A percentile compares a stretch with the other conserved stretches of the same genome.
Evolutionary conservation across 2,113 vertebrate species (phyloP).

Genomic region (Mesocricetus auratus): DNA sequence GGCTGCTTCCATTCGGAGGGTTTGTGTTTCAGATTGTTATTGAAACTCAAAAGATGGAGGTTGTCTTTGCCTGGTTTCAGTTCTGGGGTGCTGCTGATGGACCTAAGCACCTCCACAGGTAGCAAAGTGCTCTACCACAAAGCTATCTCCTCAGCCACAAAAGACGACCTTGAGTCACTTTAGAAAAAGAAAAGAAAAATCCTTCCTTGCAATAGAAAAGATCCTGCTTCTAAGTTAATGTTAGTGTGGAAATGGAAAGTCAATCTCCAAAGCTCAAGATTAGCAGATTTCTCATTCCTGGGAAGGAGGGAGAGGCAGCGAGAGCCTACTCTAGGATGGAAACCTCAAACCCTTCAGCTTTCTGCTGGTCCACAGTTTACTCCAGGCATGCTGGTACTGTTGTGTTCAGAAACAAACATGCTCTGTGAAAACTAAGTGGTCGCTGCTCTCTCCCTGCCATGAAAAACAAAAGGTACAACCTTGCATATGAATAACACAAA

Average conservation of each 20-base stretch:
- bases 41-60: not conserved
- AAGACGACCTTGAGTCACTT: not conserved
- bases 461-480: not conserved
- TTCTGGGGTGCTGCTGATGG: not conserved
- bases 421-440: constrained; percentile 25
- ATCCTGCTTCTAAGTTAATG: not conserved
- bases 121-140: not conserved
- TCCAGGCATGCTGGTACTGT: not conserved
- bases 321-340: not conserved
- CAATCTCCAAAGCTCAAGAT: not conserved
- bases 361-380: not conserved
- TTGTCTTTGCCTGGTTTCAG: not conserved
- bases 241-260: not conserved
- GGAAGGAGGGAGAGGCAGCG: fast-evolving
- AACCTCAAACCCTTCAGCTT: not conserved
- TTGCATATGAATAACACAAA: not conserved
- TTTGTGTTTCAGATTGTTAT: not conserved
- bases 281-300: not conserved
- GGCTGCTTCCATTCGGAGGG: fast-evolving
- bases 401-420: constrained; percentile 37
- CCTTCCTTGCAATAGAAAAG: not conserved
- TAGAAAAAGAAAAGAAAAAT: not conserved
- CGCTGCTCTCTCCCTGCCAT: not conserved
- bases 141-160: not conserved
- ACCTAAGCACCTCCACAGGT: not conserved